phyloP scores from a whole-genome alignment of 2,113 vertebrate species.

The Vimba vimba region DNA sequence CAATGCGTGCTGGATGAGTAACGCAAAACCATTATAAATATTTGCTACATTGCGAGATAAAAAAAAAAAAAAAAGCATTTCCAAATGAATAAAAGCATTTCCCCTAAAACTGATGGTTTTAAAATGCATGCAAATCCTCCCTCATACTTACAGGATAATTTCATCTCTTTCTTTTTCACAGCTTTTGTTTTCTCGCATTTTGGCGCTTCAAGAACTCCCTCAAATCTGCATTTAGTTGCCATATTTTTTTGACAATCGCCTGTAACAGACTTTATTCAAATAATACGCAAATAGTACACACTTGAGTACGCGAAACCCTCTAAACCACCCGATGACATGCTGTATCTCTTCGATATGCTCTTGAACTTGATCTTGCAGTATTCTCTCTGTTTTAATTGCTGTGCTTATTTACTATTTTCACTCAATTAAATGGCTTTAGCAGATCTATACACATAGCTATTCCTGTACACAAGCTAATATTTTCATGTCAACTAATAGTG shows the following conservation, averaged over 20 bases:
- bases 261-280: not conserved
- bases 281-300: not conserved
- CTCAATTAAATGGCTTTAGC: not conserved
- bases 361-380: not conserved
- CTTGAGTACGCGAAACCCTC: not conserved
- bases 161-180: conserved; percentile 8
- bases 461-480: not conserved
- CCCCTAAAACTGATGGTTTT: conserved; percentile 26
- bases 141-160: conserved; percentile 19
- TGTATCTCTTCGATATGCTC: not conserved
- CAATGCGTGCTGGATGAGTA: conserved; percentile 40
- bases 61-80: conserved; percentile 6
- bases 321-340: not conserved
- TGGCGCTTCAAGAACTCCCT: not conserved
- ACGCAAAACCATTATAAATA: conserved; percentile 46
- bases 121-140: conserved; percentile 31
- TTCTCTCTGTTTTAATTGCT: not conserved
- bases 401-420: not conserved
- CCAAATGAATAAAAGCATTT: conserved; percentile 50
- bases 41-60: conserved; percentile 13
- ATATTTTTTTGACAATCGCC: not conserved
- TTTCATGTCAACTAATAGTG: not conserved
- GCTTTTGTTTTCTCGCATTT: conserved; percentile 35
- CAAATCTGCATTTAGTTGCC: not conserved
- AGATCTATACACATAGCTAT: conserved; percentile 5